Evolutionary conservation across 2,888 invertebrate genomes (phyloP).

Genomic region (Theristus sp.): DNA sequence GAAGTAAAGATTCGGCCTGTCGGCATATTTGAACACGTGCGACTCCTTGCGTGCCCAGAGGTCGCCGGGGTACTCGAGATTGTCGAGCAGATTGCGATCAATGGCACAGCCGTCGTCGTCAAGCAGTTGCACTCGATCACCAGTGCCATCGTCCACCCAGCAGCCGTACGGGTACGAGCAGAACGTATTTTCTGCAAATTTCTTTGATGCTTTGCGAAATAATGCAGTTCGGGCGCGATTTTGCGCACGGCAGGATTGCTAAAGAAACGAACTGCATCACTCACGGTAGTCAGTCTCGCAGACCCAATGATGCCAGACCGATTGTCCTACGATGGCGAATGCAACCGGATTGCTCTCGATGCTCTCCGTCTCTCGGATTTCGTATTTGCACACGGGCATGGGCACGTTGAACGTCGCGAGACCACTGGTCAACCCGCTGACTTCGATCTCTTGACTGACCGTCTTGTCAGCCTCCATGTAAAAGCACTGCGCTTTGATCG

Average conservation of each 20-base stretch:
- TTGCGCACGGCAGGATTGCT: not conserved
- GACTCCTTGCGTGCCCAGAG: conserved; percentile 1
- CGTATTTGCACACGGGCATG: conserved; percentile 4
- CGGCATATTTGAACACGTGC: conserved; percentile 7
- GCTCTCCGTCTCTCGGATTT: not conserved
- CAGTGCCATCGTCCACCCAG: not conserved
- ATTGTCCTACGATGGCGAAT: conserved; percentile 1
- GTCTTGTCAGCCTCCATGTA: conserved; percentile 9
- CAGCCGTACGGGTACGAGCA: not conserved
- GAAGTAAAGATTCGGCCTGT: conserved; percentile 1
- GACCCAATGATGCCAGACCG: conserved; percentile 5
- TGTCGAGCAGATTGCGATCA: conserved; percentile 3
- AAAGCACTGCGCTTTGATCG: conserved; percentile 1
- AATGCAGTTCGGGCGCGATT: too few species aligned
- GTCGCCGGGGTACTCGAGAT: conserved; percentile 1
- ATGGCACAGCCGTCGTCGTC: conserved; percentile 4
- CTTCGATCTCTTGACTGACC: conserved; percentile 4
- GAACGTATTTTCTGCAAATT: not conserved
- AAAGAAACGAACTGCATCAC: not conserved
- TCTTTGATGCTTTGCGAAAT: not conserved
- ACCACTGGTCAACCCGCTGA: not conserved
- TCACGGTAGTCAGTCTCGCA: conserved; percentile 3
- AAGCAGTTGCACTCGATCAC: not conserved
- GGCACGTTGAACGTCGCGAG: not conserved
- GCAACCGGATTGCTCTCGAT: not conserved